Conservation (phyloP, 2,888 invertebrate species). For the Mimas tiliae region DNA sequence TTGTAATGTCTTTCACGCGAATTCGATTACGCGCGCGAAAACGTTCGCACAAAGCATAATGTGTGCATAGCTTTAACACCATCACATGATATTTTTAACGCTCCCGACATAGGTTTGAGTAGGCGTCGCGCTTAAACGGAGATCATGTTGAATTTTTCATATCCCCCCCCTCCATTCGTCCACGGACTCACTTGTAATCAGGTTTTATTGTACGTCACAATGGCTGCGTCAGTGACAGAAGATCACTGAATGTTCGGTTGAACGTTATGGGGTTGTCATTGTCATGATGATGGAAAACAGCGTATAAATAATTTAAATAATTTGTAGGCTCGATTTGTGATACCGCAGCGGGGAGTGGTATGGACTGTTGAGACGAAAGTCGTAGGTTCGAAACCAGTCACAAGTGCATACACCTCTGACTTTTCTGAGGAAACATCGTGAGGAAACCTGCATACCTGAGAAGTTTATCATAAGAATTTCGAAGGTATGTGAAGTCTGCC, state of each 20-base stretch:
- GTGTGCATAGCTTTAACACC: slow-evolving; percentile 9
- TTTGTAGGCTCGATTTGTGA: no score
- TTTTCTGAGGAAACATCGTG: no score
- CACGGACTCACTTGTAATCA: slow-evolving; percentile 12
- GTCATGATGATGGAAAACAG: neutral
- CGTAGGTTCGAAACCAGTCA: no score
- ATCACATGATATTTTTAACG: slow-evolving; percentile 21
- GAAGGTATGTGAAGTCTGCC: no score
- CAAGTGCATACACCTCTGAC: no score
- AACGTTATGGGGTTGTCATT: neutral
- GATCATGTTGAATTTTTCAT: slow-evolving; percentile 27
- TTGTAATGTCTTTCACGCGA: neutral
- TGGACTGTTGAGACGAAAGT: no score
- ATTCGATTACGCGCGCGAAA: neutral
- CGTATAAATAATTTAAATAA: neutral
- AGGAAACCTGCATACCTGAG: no score
- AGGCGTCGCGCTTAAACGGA: slow-evolving; percentile 24
- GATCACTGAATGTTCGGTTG: slow-evolving; percentile 5
- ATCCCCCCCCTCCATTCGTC: neutral
- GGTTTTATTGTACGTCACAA: slow-evolving; percentile 15
- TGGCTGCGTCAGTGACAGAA: slow-evolving; percentile 9
- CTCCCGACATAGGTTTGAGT: slow-evolving; percentile 8
- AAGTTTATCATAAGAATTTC: no score
- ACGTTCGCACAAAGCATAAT: neutral
- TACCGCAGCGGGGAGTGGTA: no score